Base-by-base conservation (phyloP, 2,888 invertebrate species). In the Patella depressa region DNA sequence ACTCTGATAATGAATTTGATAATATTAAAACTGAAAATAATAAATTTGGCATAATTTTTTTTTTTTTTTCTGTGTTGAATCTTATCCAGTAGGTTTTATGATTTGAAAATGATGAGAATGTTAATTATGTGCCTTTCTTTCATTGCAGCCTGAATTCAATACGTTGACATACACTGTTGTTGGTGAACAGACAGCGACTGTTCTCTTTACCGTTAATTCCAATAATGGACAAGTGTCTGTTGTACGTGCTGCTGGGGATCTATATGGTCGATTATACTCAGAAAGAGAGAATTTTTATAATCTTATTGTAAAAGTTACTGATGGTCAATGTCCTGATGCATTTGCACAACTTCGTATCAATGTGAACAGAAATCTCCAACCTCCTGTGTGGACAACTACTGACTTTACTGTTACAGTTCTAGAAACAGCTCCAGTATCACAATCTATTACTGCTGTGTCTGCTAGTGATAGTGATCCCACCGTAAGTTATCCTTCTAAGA, bases 131-230 rank as follows among this genome's bases (percentile, higher is more conserved):
- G 5, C 45, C 7, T 45, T 9, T 45, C 45, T 45, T 45, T 45
- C 9, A 45, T 76, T 80, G 12, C 81, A 87, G 87, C 77, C 83
- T 34, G 87, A 86, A 19, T 74, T 81, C 73, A 85, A 84, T 79
- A 77, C 59, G 11, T 70, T 85, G 19, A 71, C 72, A 1, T 87
- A 84, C 73, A 71, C 78, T n/a, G 80, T 88, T 15, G 78, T 80
- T 45, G 84, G 85, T 59, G 83, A 84, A 24, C 74, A 73, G 73
- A 80, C 74, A 53, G 84, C 80, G 3, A 69, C 79, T 2, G 79
- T 83, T 34, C 86, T 82, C 77, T 90, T 90, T 87, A 84, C 85
- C 73, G 80, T 90, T 59, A 85, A 88, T 76, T 86, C 89, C 11
- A 82, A 80, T 70, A 85, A 85, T 45, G 90, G 89, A 45, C 83